Percentiles rank a stretch among this genome's conserved stretches.
phyloP scores from a whole-genome alignment of 2,888 invertebrate species.

The Megastigmus dorsalis region DNA sequence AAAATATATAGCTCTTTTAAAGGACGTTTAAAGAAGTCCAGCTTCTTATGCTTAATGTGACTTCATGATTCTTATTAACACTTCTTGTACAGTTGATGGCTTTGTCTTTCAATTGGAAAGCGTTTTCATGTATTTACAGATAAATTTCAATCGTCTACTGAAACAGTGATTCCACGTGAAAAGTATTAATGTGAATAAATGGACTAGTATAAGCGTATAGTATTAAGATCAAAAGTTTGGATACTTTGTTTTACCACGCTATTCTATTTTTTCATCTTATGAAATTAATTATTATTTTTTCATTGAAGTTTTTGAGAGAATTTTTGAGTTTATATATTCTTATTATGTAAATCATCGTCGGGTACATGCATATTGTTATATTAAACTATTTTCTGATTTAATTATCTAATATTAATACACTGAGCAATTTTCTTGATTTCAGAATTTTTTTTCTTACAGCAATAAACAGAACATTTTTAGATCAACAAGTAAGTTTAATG shows the following conservation, averaged over 20 bases:
- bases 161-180: neutral
- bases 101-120: neutral
- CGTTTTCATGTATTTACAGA: conserved; percentile 23
- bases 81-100: neutral
- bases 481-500: neutral
- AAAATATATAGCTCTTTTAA: conserved; percentile 53
- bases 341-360: neutral
- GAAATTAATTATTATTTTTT: conserved; percentile 5
- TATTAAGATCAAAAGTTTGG: neutral
- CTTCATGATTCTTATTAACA: neutral
- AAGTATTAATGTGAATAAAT: neutral
- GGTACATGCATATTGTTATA: conserved; percentile 9
- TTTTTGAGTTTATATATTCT: neutral
- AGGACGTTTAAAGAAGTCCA: conserved; percentile 41
- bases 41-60: conserved; percentile 34
- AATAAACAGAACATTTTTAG: neutral
- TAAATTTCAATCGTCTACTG: neutral
- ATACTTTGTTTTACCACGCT: neutral
- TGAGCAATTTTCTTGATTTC: neutral
- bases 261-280: neutral
- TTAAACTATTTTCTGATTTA: neutral
- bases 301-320: conserved; percentile 1
- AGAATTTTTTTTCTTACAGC: neutral
- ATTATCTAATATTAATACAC: conserved; percentile 10
- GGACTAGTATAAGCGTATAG: neutral